These are phyloP conservation scores for Acronicta aceris DNA, from an alignment of 2,888 invertebrate genomes.

Conservation along the genomic window DNA sequence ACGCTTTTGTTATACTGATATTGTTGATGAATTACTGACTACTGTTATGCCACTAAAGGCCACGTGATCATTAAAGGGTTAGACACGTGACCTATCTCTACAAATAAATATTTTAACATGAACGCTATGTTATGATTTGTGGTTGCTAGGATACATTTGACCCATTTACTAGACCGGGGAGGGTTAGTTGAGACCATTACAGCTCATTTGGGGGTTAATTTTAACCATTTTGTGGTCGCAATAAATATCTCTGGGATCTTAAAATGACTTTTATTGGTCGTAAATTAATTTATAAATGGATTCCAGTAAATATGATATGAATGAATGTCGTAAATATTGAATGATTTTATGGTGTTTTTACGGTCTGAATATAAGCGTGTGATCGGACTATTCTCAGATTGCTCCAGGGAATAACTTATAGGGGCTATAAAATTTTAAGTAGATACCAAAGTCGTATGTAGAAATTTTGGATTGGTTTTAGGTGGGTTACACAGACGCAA, in stretches of 20 bases:
- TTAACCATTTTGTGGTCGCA: conserved; percentile 51
- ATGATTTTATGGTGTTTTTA: conserved; percentile 40
- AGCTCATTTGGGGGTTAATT: conserved; percentile 62
- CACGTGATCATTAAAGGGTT: conserved; percentile 42
- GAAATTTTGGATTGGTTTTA: conserved; percentile 9
- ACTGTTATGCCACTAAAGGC: not conserved
- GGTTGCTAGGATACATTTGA: conserved; percentile 64
- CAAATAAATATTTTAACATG: conserved; percentile 62
- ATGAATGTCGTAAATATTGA: conserved; percentile 56
- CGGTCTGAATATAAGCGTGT: conserved; percentile 42
- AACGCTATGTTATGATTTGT: conserved; percentile 68
- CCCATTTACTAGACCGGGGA: conserved; percentile 65
- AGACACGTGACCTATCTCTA: conserved; percentile 55
- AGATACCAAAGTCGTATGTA: not conserved
- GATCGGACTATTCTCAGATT: conserved; percentile 26
- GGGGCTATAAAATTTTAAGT: conserved; percentile 5
- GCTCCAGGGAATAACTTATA: conserved; percentile 4
- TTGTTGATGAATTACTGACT: too few relatives aligned
- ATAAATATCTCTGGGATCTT: conserved; percentile 69
- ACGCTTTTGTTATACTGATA: too few relatives aligned
- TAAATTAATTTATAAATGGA: conserved; percentile 75
- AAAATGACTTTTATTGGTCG: conserved; percentile 73
- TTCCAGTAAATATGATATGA: conserved; percentile 48
- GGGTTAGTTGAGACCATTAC: conserved; percentile 54
- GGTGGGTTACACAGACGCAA: too few relatives aligned